phyloP scores from a whole-genome alignment of 2,113 vertebrate genomes.

The Hemichromis elongatus region DNA sequence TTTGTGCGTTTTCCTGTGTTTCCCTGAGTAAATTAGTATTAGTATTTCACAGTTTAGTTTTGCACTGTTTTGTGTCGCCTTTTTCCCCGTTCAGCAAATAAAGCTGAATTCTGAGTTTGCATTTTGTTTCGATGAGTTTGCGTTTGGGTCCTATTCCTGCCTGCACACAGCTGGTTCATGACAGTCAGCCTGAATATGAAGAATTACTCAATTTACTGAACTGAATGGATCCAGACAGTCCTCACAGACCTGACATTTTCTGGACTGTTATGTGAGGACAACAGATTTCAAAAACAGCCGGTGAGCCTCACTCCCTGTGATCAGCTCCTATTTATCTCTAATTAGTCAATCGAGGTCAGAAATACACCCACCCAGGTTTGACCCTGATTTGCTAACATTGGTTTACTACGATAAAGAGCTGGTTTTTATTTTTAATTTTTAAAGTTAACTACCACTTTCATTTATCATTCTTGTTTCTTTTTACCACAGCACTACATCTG shows the following conservation, averaged over 20 bases:
- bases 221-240: background rate
- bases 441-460: background rate
- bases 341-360: conserved; percentile 51
- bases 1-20: no score
- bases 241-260: background rate
- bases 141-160: no score
- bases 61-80: no score
- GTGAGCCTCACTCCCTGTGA: background rate
- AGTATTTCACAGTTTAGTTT: no score
- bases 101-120: no score
- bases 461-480: background rate
- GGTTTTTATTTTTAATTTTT: background rate
- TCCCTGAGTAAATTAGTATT: no score
- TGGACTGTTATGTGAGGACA: background rate
- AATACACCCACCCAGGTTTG: conserved; percentile 14
- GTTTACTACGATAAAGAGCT: background rate
- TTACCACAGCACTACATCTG: background rate
- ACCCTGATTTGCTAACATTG: conserved; percentile 11
- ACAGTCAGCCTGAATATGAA: no score
- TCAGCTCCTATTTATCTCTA: conserved; percentile 25
- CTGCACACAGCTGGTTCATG: no score
- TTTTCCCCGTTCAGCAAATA: no score
- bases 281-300: background rate
- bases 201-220: background rate
- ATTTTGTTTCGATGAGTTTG: no score